Percentiles rank a stretch among this genome's conserved stretches.
Evolutionary conservation across 2,888 invertebrate species (phyloP).

Genomic region (Cosmia pyralina): DNA sequence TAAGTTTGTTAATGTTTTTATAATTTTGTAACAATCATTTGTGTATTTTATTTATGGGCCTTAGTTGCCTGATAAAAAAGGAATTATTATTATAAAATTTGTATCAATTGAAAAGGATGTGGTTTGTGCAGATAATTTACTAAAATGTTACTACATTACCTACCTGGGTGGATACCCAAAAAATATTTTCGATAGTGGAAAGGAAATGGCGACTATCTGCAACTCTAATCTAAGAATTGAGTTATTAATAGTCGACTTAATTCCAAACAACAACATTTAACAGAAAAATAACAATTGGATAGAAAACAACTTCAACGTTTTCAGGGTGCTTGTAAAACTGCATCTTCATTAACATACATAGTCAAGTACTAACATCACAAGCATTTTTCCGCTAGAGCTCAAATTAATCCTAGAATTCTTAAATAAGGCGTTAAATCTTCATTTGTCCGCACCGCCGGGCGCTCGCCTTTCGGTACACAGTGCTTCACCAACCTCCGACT

Average conservation of each 20-base stretch:
- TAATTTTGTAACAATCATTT: no score
- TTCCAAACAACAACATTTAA: neutral
- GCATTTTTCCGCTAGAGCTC: slow-evolving; percentile 6
- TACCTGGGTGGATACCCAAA: no score
- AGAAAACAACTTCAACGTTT: neutral
- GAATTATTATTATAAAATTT: no score
- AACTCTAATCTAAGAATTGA: neutral
- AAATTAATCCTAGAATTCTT: slow-evolving; percentile 50
- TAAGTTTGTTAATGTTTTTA: no score
- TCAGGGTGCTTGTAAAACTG: neutral
- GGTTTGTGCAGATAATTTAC: neutral
- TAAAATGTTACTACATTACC: no score
- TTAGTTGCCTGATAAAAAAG: no score
- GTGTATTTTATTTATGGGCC: no score
- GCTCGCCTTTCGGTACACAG: slow-evolving; percentile 49
- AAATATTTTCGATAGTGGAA: neutral
- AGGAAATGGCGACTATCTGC: neutral
- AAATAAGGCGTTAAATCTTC: slow-evolving; percentile 61
- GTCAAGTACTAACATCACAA: neutral
- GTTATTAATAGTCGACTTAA: neutral
- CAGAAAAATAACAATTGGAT: neutral
- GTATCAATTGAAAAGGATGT: no score
- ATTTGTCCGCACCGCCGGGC: slow-evolving; percentile 49
- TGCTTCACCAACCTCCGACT: slow-evolving; percentile 55
- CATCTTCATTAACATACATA: neutral